A percentile compares a stretch with the other conserved stretches of the same genome.
Evolutionary conservation across 2,888 invertebrate genomes (phyloP).

Genomic region (Onchidella celtica): DNA sequence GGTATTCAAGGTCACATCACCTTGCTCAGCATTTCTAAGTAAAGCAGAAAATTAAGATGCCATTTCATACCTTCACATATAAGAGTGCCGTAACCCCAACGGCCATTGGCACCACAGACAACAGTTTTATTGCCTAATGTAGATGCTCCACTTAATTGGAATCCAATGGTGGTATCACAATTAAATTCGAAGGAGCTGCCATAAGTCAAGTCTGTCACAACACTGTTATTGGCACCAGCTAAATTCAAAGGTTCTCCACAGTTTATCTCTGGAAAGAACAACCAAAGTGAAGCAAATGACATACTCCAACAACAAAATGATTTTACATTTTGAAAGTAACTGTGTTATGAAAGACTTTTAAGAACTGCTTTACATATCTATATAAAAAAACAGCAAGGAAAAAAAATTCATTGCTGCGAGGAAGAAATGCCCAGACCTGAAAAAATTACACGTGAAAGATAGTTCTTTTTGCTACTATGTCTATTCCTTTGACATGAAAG

Average conservation of each 20-base stretch:
- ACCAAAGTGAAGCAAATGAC: neutral
- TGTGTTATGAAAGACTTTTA: too few relatives aligned
- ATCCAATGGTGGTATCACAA: slow-evolving; percentile 55
- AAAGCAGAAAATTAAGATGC: too few relatives aligned
- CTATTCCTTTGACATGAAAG: too few relatives aligned
- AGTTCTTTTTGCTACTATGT: too few relatives aligned
- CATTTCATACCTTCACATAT: slow-evolving; percentile 63
- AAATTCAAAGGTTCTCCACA: slow-evolving; percentile 57
- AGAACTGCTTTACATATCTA: too few relatives aligned
- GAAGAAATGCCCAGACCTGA: too few relatives aligned
- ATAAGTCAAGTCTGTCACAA: slow-evolving; percentile 32
- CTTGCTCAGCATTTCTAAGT: too few relatives aligned
- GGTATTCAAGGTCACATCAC: too few relatives aligned
- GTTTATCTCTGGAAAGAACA: slow-evolving; percentile 60
- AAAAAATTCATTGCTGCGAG: too few relatives aligned
- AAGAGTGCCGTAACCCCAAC: slow-evolving; percentile 63
- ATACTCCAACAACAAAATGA: neutral
- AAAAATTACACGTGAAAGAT: too few relatives aligned
- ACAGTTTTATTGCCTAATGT: slow-evolving; percentile 53
- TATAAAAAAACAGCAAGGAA: too few relatives aligned
- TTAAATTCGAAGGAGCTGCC: slow-evolving; percentile 45
- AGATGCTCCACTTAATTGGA: slow-evolving; percentile 51
- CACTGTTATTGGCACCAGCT: slow-evolving; percentile 47
- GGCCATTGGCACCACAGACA: slow-evolving; percentile 60
- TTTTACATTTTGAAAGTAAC: neutral